These are phyloP conservation scores for Acanthosepion esculentum DNA, from an alignment of 2,888 invertebrate genomes.

Conservation along the genomic window DNA sequence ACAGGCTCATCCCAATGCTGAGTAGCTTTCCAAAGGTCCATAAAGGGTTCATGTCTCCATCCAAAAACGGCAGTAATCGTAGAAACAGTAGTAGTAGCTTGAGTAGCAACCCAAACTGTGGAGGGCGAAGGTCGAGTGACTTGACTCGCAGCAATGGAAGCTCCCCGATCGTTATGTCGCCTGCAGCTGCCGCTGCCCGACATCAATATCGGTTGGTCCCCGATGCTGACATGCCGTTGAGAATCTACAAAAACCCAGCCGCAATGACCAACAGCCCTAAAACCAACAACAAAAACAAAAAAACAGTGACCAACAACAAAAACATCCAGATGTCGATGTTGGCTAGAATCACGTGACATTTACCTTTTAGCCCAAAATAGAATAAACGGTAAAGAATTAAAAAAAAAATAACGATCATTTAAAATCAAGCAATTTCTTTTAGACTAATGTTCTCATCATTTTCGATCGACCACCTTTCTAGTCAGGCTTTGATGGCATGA, in stretches of 20 bases:
- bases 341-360: constrained; percentile 12
- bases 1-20: neutral
- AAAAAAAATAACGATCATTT: neutral
- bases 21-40: neutral
- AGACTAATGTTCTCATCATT: neutral
- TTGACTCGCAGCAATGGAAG: neutral
- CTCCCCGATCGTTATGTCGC: neutral
- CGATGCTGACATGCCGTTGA: neutral
- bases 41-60: neutral
- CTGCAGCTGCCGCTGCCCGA: neutral
- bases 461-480: neutral
- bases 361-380: neutral
- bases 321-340: neutral
- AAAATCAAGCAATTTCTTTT: neutral
- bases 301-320: neutral
- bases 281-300: neutral
- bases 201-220: neutral
- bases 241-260: neutral
- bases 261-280: neutral
- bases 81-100: neutral
- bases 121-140: neutral
- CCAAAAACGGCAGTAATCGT: neutral
- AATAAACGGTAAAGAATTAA: neutral
- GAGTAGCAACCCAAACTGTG: neutral
- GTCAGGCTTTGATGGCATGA: neutral